Evolutionary conservation across 2,888 invertebrate genomes (phyloP).

Genomic region (Cecidostiba fungosa): DNA sequence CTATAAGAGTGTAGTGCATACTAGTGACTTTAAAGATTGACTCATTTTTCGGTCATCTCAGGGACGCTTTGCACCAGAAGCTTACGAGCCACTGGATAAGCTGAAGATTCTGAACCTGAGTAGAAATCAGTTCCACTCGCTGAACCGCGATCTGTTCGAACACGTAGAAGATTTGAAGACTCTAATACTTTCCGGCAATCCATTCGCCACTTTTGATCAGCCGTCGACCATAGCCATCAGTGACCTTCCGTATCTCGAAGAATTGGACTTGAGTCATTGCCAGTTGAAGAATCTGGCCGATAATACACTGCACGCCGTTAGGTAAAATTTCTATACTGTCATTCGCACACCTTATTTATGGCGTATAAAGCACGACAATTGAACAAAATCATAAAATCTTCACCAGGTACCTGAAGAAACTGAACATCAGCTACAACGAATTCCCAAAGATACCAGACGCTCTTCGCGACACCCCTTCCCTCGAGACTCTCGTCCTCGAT

Average conservation of each 20-base stretch:
- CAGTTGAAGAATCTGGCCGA: slow-evolving; percentile 84
- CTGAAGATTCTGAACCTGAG: slow-evolving; percentile 85
- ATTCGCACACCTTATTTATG: too few relatives aligned
- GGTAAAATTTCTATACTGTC: too few relatives aligned
- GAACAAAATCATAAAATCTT: neutral
- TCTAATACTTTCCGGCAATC: slow-evolving; percentile 88
- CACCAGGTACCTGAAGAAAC: slow-evolving; percentile 82
- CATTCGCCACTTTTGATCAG: slow-evolving; percentile 85
- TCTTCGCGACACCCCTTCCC: slow-evolving; percentile 83
- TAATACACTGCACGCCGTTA: slow-evolving; percentile 86
- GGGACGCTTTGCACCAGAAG: slow-evolving; percentile 81
- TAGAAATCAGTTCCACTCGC: slow-evolving; percentile 86
- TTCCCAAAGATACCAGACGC: slow-evolving; percentile 84
- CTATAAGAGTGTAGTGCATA: too few relatives aligned
- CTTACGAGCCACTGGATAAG: slow-evolving; percentile 83
- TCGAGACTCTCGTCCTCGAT: slow-evolving; percentile 85
- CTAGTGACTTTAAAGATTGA: too few relatives aligned
- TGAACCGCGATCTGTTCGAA: slow-evolving; percentile 89
- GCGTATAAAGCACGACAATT: too few relatives aligned
- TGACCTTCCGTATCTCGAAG: slow-evolving; percentile 85
- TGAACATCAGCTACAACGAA: slow-evolving; percentile 87
- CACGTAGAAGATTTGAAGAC: slow-evolving; percentile 86
- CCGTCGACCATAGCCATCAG: slow-evolving; percentile 85
- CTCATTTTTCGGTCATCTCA: too few relatives aligned
- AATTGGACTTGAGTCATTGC: slow-evolving; percentile 87